Conservation (phyloP, 2,797 vertebrate genomes). For the Echiichthys vipera region DNA sequence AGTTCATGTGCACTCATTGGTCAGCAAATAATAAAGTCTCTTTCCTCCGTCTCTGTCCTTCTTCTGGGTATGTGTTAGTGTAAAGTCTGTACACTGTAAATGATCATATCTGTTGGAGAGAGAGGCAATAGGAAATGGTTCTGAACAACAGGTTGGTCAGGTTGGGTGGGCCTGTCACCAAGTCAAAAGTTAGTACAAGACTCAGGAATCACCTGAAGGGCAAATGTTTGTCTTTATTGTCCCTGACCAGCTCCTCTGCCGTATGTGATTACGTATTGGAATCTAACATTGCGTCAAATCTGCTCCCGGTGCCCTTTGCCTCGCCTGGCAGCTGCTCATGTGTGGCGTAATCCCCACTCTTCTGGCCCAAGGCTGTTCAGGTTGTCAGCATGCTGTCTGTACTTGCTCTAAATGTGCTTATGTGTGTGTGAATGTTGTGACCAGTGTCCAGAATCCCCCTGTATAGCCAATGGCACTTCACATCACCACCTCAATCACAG, state of each 20-base stretch:
- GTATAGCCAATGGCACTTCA: conserved; percentile 64
- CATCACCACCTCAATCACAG: conserved; percentile 37
- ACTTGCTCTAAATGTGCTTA: conserved; percentile 22
- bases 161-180: conserved; percentile 50
- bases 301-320: conserved; percentile 45
- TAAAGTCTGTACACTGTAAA: conserved; percentile 11
- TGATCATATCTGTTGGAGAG: conserved; percentile 37
- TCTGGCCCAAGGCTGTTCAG: conserved; percentile 52
- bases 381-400: conserved; percentile 37
- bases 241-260: conserved; percentile 37
- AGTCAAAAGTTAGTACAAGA: conserved; percentile 69
- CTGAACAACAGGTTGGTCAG: conserved; percentile 51
- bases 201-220: conserved; percentile 66
- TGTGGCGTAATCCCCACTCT: conserved; percentile 32
- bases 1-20: conserved; percentile 8
- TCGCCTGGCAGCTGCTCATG: conserved; percentile 28
- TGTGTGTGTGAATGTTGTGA: conserved; percentile 29
- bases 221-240: conserved; percentile 70
- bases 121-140: conserved; percentile 70
- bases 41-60: conserved; percentile 16
- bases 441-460: conserved; percentile 53
- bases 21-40: conserved; percentile 29
- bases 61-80: conserved; percentile 49
- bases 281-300: conserved; percentile 53
- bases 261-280: conserved; percentile 34